These are phyloP conservation scores for Bilobella aurantiaca DNA, from an alignment of 1,140 invertebrate species.

Conservation along the genomic window DNA sequence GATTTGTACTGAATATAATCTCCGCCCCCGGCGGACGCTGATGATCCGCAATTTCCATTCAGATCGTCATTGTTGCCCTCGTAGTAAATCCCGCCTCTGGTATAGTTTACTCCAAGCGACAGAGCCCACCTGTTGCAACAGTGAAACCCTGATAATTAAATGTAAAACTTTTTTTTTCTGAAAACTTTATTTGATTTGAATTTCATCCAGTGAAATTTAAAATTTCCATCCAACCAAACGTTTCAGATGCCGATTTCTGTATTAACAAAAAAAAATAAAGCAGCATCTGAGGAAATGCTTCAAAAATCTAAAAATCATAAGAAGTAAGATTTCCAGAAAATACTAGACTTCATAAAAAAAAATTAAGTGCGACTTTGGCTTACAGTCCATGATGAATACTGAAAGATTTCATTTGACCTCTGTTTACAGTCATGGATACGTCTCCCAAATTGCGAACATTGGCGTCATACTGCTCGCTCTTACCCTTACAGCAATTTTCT, in stretches of 20 bases:
- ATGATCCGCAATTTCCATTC: not conserved
- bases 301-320: too few species aligned
- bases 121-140: conserved; percentile 2
- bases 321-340: too few species aligned
- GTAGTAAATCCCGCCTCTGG: not conserved
- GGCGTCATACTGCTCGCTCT: not conserved
- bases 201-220: too few species aligned
- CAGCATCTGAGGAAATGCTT: too few species aligned
- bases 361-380: too few species aligned
- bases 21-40: not conserved
- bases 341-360: too few species aligned
- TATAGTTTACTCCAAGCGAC: not conserved
- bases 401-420: conserved; percentile 1
- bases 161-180: not conserved
- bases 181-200: too few species aligned
- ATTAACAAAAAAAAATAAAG: too few species aligned
- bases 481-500: conserved; percentile 12
- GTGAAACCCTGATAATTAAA: not conserved
- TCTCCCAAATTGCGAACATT: not conserved
- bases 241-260: too few species aligned
- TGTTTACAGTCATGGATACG: not conserved
- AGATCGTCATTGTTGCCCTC: conserved; percentile 4
- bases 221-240: too few species aligned
- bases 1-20: conserved; percentile 9
- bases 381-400: conserved; percentile 10